These are phyloP conservation scores for Clusia tigrina DNA, from an alignment of 2,888 invertebrate species.

Conservation along the genomic window DNA sequence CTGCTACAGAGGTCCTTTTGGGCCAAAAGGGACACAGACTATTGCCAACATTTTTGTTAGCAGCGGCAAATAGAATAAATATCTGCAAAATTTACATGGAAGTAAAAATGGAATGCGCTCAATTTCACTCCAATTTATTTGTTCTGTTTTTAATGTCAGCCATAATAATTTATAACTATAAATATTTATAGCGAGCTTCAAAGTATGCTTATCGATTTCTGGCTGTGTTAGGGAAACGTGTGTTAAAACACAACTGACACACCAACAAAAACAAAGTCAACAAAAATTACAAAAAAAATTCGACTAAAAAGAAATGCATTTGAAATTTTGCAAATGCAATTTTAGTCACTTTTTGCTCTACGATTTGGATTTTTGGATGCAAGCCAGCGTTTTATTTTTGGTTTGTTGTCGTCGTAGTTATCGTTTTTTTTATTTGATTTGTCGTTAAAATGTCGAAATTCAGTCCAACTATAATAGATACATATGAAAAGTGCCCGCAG, in stretches of 20 bases:
- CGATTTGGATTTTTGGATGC: constrained; percentile 44
- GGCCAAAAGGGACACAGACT: not conserved
- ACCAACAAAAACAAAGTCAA: too few relatives aligned
- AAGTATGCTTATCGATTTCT: not conserved
- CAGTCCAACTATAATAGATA: constrained; percentile 18
- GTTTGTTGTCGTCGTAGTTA: not conserved
- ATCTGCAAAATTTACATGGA: not conserved
- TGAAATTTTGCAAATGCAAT: too few relatives aligned
- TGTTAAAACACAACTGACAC: too few relatives aligned
- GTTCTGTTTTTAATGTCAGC: constrained; percentile 43
- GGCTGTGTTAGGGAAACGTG: not conserved
- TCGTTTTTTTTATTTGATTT: constrained; percentile 7
- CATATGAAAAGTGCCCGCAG: not conserved
- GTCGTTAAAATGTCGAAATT: constrained; percentile 22
- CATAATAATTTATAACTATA: constrained; percentile 41
- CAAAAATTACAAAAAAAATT: too few relatives aligned
- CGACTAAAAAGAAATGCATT: too few relatives aligned
- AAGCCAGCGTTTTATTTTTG: constrained; percentile 36
- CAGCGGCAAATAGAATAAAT: not conserved
- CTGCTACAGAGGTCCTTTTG: not conserved
- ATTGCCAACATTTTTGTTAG: not conserved
- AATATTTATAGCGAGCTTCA: constrained; percentile 35
- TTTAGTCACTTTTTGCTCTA: too few relatives aligned
- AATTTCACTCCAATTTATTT: constrained; percentile 27
- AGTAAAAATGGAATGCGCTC: not conserved